Base-by-base conservation (phyloP, 2,888 invertebrate species). In the Synanthedon andrenaeformis region DNA sequence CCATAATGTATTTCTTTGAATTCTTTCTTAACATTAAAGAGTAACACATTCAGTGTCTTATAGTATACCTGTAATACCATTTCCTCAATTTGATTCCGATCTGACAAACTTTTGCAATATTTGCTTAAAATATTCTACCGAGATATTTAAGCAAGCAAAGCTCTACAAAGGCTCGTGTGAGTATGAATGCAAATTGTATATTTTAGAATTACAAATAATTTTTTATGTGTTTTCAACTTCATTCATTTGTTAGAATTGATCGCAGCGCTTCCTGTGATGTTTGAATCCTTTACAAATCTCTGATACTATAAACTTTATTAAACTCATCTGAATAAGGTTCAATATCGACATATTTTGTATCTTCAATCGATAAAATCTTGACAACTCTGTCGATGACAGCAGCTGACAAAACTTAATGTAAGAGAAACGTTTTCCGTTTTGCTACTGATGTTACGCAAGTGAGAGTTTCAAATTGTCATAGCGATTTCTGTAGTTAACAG, bases 1-100 rank as follows among this genome's bases (percentile, higher is more conserved):
- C 72, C 78, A 75, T 78, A 75, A 73, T 62, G 61, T 69, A 70
- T 74, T 72, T 72, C 74, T 70, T 67, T 64, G 60, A 59, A 59
- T 62, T 62, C 59, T 52, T 53, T 59, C 55, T 52, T 54, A 55
- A 53, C 66, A 67, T 68, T 61, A 64, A 64, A 54, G 54, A 52
- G 62, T 61, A 58, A 57, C 13, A 56, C 59, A 63, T 60, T 59
- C 57, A 54, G 52, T 55, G 52, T 59, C 57, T 58, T 58, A 58
- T 56, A 62, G 55, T 51, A 54, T 56, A 17, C 1, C 5, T 51
- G 64, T 61, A 61, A 62, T 55, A 55, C 54, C 42, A 58, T 63
- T 61, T 63, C 61, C 59, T 58, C 57, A 59, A 59, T 62, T 57
- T 57, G 55, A 56, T 58, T 56, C 55, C 57, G 55, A 58, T 59